A percentile compares a stretch with the other conserved stretches of the same genome.
These are phyloP conservation scores for Bombyx huttoni DNA, from an alignment of 2,888 invertebrate species.

Conservation along the genomic window DNA sequence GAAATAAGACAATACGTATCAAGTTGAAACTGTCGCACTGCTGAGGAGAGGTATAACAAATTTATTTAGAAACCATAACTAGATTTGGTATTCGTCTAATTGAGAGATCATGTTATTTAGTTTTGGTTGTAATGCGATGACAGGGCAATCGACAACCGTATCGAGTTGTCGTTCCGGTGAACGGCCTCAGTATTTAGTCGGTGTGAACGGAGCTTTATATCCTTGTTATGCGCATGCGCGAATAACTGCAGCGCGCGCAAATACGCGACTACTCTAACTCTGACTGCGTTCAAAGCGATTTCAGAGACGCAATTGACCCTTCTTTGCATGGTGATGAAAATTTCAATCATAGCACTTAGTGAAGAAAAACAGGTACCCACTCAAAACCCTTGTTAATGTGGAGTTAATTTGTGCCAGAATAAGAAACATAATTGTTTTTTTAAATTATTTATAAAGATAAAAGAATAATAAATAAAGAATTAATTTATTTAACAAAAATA, in stretches of 20 bases:
- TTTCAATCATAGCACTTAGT: too few species aligned
- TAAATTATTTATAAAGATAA: too few species aligned
- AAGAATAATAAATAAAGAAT: too few species aligned
- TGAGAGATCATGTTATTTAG: conserved; percentile 8
- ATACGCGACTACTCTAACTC: background rate
- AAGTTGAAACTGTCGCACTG: too few species aligned
- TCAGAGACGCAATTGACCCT: too few species aligned
- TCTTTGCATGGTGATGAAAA: too few species aligned
- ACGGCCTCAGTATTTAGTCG: conserved; percentile 24
- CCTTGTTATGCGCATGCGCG: conserved; percentile 27
- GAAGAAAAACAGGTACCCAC: too few species aligned
- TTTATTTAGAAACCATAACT: background rate
- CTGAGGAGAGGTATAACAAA: background rate
- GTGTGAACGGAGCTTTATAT: conserved; percentile 40
- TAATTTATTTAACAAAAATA: too few species aligned
- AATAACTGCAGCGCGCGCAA: conserved; percentile 3
- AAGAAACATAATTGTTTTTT: too few species aligned
- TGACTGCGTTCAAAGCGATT: background rate
- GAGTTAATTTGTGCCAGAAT: too few species aligned
- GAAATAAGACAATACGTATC: too few species aligned
- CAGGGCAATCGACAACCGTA: conserved; percentile 38
- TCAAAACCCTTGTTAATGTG: too few species aligned
- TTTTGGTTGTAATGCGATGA: conserved; percentile 39
- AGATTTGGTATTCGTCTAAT: conserved; percentile 3
- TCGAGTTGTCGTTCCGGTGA: conserved; percentile 50